Conservation (phyloP, 2,888 invertebrate genomes). For the Limnephilus marmoratus region DNA sequence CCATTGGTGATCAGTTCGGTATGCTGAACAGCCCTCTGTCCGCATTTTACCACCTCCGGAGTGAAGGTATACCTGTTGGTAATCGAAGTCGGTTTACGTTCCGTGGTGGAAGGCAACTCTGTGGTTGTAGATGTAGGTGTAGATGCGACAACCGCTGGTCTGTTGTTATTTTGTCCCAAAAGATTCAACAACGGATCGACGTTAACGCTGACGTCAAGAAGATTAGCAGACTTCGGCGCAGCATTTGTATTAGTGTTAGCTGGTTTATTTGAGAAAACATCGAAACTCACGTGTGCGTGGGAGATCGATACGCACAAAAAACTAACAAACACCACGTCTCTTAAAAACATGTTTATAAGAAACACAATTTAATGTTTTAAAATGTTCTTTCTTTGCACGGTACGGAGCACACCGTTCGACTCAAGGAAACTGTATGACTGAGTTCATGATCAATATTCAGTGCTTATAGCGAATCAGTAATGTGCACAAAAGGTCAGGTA, state of each 20-base stretch:
- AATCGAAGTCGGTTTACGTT: neutral
- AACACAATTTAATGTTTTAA: neutral
- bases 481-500: conserved; percentile 21
- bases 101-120: neutral
- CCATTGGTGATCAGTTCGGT: conserved; percentile 71
- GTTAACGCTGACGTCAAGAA: conserved; percentile 50
- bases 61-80: neutral
- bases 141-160: neutral
- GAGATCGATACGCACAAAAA: conserved; percentile 37
- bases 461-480: conserved; percentile 25
- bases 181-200: conserved; percentile 51
- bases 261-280: neutral
- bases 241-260: neutral
- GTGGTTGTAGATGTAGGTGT: neutral
- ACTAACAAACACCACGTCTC: neutral
- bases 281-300: neutral
- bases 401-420: neutral
- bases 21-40: conserved; percentile 69
- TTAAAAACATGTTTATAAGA: conserved; percentile 30
- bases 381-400: neutral
- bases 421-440: conserved; percentile 25
- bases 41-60: conserved; percentile 67
- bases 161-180: neutral
- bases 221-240: neutral
- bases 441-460: conserved; percentile 46